These are phyloP conservation scores for Noctua pronuba DNA, from an alignment of 2,888 invertebrate genomes.

Conservation along the genomic window DNA sequence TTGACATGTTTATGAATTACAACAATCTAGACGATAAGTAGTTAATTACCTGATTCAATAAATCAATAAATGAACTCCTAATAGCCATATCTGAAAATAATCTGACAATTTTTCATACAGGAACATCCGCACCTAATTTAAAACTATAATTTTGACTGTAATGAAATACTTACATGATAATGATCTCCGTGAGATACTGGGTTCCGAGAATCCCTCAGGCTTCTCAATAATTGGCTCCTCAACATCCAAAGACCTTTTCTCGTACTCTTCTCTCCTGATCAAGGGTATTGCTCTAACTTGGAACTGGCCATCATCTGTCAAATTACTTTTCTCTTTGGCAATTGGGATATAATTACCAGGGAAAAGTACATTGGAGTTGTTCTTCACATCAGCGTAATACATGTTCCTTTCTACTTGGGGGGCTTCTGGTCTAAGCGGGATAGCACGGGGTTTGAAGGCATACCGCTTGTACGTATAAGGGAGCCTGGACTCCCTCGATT, in stretches of 20 bases:
- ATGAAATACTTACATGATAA: conserved; percentile 81
- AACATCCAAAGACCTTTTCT: conserved; percentile 81
- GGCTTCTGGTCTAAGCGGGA: conserved; percentile 77
- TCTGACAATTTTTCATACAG: neutral
- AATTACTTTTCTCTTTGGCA: conserved; percentile 87
- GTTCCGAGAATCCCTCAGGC: conserved; percentile 79
- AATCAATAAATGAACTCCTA: neutral
- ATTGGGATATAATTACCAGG: conserved; percentile 88
- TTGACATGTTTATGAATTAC: neutral
- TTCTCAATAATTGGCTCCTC: conserved; percentile 81
- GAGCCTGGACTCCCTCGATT: conserved; percentile 69
- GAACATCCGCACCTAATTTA: neutral
- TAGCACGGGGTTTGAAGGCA: conserved; percentile 83
- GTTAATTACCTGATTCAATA: neutral
- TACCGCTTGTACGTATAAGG: conserved; percentile 74
- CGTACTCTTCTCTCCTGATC: conserved; percentile 79
- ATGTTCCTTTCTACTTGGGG: conserved; percentile 78
- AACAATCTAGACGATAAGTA: neutral
- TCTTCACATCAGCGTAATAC: conserved; percentile 79
- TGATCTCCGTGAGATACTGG: conserved; percentile 82
- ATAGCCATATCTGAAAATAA: fast-evolving
- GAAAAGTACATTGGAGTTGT: conserved; percentile 85
- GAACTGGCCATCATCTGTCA: conserved; percentile 68
- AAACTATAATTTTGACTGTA: neutral
- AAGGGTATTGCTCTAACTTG: conserved; percentile 84